Percentiles rank a stretch among this genome's conserved stretches.
phyloP scores from a whole-genome alignment of 30 jellyfish, hydroid and myxozoan species.

The Haliclystus octoradiatus region DNA sequence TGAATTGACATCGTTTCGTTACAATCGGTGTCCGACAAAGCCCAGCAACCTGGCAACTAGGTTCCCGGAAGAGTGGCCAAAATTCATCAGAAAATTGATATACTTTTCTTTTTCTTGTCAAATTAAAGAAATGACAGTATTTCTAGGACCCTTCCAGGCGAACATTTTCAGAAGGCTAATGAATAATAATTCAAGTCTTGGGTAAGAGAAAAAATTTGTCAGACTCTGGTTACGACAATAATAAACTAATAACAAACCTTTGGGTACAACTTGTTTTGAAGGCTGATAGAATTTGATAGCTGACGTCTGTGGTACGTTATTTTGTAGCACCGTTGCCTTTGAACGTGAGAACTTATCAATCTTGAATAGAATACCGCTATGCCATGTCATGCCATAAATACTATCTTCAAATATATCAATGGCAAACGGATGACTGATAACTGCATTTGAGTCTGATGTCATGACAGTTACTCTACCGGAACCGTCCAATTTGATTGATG shows the following conservation, averaged over 20 bases:
- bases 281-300: slow-evolving; percentile 41
- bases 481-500: slow-evolving; percentile 59
- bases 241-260: slow-evolving; percentile 3
- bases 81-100: no score
- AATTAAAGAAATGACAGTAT: no score
- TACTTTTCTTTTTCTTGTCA: no score
- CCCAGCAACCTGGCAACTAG: no score
- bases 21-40: no score
- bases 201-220: no score
- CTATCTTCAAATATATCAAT: slow-evolving; percentile 74
- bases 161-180: no score
- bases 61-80: no score
- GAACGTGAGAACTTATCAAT: slow-evolving; percentile 64
- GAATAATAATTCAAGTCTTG: no score
- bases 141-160: no score
- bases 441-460: slow-evolving; percentile 8
- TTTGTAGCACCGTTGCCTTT: slow-evolving; percentile 20
- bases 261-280: slow-evolving; percentile 35
- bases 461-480: slow-evolving; percentile 35
- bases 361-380: slow-evolving; percentile 41
- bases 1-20: no score
- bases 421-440: slow-evolving; percentile 38
- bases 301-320: slow-evolving; percentile 18
- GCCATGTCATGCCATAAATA: slow-evolving; percentile 56
- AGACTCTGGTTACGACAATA: no score